Evolutionary conservation across 2,797 vertebrate genomes (phyloP).

Genomic region (Rhodeus uyekii): DNA sequence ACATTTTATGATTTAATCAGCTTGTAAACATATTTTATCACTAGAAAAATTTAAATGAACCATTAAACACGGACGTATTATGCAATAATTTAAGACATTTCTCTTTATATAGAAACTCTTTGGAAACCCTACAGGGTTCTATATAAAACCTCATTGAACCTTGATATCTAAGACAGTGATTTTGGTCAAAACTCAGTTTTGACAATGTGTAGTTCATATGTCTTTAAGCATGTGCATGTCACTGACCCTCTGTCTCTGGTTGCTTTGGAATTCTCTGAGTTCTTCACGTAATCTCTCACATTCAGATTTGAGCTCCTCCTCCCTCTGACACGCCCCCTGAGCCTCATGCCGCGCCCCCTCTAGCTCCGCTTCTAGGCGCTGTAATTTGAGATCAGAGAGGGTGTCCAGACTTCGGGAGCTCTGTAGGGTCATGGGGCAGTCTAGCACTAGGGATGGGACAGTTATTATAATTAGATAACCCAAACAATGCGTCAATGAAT

Average conservation of each 20-base stretch:
- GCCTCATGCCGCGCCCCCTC: conserved; percentile 88
- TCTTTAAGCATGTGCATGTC: conserved; percentile 13
- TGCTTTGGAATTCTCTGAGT: conserved; percentile 87
- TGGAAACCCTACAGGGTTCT: not conserved
- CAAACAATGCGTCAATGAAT: not conserved
- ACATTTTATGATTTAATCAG: not conserved
- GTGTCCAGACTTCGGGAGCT: conserved; percentile 85
- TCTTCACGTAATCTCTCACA: conserved; percentile 89
- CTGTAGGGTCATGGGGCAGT: conserved; percentile 86
- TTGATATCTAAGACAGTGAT: not conserved
- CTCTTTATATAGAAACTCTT: not conserved
- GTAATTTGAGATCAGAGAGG: conserved; percentile 82
- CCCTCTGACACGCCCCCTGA: conserved; percentile 89
- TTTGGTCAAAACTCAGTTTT: not conserved
- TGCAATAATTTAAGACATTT: not conserved
- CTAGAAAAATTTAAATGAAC: not conserved
- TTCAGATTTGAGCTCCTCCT: conserved; percentile 88
- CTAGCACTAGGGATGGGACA: conserved; percentile 75
- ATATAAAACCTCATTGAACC: not conserved
- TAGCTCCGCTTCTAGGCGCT: conserved; percentile 87
- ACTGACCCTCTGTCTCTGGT: conserved; percentile 83
- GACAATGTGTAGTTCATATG: not conserved
- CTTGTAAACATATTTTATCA: not conserved
- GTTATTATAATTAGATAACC: conserved; percentile 14
- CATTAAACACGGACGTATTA: not conserved